Conservation (phyloP, 2,113 vertebrate species). For the human region DNA sequence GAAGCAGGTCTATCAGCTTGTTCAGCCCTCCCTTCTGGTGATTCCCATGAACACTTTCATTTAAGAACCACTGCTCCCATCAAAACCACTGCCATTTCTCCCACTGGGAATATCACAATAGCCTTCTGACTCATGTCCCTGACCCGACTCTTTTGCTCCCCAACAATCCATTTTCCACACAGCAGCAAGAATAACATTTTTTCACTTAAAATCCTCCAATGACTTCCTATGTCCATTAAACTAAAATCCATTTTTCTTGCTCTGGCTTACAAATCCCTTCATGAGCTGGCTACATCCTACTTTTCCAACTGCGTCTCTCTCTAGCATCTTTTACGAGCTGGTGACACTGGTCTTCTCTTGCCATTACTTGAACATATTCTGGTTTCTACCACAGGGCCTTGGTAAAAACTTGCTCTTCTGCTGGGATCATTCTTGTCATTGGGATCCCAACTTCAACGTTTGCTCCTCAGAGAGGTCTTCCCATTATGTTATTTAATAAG, state of each 20-base stretch:
- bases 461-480: not conserved
- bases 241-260: not conserved
- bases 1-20: accelerated
- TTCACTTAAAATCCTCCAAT: not conserved
- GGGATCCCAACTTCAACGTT: not conserved
- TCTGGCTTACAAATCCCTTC: not conserved
- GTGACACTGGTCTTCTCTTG: not conserved
- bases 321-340: not conserved
- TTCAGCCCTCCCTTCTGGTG: not conserved
- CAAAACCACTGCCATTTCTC: not conserved
- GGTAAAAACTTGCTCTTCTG: not conserved
- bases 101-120: not conserved
- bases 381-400: not conserved
- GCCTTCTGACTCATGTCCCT: not conserved
- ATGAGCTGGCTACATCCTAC: not conserved
- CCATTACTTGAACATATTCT: not conserved
- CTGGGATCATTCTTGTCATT: not conserved
- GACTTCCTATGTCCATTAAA: not conserved
- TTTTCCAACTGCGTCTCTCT: not conserved
- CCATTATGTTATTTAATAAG: not conserved
- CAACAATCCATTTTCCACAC: not conserved
- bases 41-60: not conserved
- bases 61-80: not conserved
- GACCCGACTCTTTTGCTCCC: not conserved
- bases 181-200: not conserved